Percentiles rank a stretch among this genome's conserved stretches.
phyloP scores from a whole-genome alignment of 2,113 vertebrate genomes.

The Ahaetulla prasina region DNA sequence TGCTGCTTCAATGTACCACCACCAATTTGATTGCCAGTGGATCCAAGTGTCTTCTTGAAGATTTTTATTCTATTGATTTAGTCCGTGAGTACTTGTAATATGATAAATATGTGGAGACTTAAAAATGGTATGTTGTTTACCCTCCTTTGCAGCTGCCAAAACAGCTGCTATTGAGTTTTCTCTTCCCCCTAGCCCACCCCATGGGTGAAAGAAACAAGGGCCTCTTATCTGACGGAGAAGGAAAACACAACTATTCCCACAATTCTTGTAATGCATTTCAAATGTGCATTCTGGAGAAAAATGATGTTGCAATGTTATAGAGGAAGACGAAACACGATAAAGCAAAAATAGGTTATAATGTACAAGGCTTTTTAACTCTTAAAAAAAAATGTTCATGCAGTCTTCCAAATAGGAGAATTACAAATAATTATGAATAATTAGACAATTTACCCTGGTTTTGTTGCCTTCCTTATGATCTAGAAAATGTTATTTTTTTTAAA shows the following conservation, averaged over 20 bases:
- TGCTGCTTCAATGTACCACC: constrained; percentile 1
- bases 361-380: neutral
- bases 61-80: constrained; percentile 54
- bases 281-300: constrained; percentile 16
- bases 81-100: constrained; percentile 43
- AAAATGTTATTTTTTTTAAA: neutral
- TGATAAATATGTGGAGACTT: constrained; percentile 59
- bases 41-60: constrained; percentile 29
- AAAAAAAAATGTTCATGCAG: neutral
- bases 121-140: constrained; percentile 64
- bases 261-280: constrained; percentile 39
- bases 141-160: constrained; percentile 58
- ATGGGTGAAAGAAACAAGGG: constrained; percentile 46
- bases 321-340: neutral
- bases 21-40: constrained; percentile 20
- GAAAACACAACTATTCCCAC: constrained; percentile 45
- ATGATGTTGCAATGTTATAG: neutral
- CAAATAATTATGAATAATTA: neutral
- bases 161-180: constrained; percentile 53
- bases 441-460: neutral
- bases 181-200: neutral
- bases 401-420: neutral
- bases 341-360: neutral
- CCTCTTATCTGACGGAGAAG: constrained; percentile 48
- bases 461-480: neutral